A percentile compares a stretch with the other conserved stretches of the same genome.
Conservation (phyloP, 1,140 invertebrate species). For the Neodiprion lecontei region DNA sequence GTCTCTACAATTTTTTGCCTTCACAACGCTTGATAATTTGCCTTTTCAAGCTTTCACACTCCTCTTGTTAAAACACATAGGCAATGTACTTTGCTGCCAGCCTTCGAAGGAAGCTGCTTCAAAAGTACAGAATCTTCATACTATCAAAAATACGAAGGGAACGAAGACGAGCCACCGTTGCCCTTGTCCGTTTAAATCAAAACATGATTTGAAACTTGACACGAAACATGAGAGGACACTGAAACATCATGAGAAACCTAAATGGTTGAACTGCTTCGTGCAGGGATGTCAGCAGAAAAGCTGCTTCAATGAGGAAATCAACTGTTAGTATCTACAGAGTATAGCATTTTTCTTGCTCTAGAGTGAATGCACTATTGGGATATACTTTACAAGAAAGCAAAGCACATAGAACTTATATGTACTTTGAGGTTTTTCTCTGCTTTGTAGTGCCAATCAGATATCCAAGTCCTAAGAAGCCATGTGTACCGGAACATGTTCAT, state of each 20-base stretch:
- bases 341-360: no score
- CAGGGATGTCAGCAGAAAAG: not conserved
- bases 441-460: not conserved
- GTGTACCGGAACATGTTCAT: not conserved
- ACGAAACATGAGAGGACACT: not conserved
- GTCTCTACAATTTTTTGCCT: not conserved
- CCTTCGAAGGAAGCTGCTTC: not conserved
- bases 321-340: not conserved
- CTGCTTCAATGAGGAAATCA: not conserved
- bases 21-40: no score
- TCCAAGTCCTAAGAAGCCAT: not conserved
- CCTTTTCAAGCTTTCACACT: not conserved
- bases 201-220: not conserved
- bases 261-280: not conserved
- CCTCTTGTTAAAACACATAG: not conserved
- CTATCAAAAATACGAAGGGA: not conserved
- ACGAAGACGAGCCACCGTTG: not conserved
- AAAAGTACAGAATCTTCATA: not conserved
- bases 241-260: not conserved
- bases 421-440: no score
- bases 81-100: not conserved
- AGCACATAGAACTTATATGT: no score
- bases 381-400: no score
- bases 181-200: not conserved
- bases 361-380: no score